A percentile compares a stretch with the other conserved stretches of the same genome.
Conservation (phyloP, 2,113 vertebrate genomes). For the Brevimyrus niger region DNA sequence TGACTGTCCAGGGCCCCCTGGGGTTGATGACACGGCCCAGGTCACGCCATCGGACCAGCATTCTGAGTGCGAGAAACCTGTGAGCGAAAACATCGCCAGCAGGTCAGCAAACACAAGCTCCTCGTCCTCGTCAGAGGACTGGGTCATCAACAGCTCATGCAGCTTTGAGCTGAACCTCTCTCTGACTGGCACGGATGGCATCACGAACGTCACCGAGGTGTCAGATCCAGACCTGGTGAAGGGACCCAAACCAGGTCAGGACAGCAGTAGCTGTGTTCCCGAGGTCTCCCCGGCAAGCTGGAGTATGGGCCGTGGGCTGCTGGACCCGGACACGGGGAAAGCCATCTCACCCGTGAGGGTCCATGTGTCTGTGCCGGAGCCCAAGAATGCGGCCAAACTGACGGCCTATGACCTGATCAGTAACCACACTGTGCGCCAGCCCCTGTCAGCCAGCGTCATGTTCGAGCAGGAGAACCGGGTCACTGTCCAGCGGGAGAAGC, state of each 20-base stretch:
- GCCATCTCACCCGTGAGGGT: slow-evolving; percentile 73
- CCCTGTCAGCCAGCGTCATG: slow-evolving; percentile 69
- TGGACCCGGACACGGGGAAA: slow-evolving; percentile 47
- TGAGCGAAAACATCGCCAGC: slow-evolving; percentile 20
- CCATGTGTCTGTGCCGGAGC: slow-evolving; percentile 39
- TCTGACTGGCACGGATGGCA: slow-evolving; percentile 34
- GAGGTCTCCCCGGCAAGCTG: slow-evolving; percentile 69
- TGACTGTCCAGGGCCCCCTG: not conserved
- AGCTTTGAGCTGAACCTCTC: slow-evolving; percentile 35
- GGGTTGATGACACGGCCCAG: not conserved
- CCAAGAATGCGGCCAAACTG: slow-evolving; percentile 56
- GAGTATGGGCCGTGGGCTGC: slow-evolving; percentile 72
- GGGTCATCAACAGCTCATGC: slow-evolving; percentile 44
- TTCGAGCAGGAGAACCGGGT: slow-evolving; percentile 72
- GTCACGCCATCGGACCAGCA: slow-evolving; percentile 8
- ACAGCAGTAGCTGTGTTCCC: slow-evolving; percentile 33
- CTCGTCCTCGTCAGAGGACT: slow-evolving; percentile 55
- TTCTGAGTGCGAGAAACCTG: not conserved
- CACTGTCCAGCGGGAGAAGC: slow-evolving; percentile 66
- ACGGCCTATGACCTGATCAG: slow-evolving; percentile 84
- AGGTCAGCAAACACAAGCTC: slow-evolving; percentile 53
- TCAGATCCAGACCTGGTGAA: not conserved
- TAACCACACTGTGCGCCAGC: slow-evolving; percentile 66
- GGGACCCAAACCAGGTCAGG: slow-evolving; percentile 1
- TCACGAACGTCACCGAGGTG: slow-evolving; percentile 8